Percentiles rank a stretch among this genome's conserved stretches.
These are phyloP conservation scores for Drosophila oshimai DNA, from an alignment of 1,140 invertebrate species.

Conservation along the genomic window DNA sequence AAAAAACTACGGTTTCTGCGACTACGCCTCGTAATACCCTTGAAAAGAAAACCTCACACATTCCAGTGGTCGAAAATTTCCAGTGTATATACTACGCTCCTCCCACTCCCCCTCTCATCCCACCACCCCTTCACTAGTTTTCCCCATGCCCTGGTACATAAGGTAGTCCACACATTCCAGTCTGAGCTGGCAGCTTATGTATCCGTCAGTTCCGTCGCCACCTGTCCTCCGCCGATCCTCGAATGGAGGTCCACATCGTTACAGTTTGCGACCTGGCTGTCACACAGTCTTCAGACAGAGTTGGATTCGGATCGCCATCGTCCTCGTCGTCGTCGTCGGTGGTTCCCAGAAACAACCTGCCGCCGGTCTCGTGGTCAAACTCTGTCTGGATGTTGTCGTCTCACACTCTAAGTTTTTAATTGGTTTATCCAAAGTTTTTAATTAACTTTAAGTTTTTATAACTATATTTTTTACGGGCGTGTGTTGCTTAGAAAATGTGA, in stretches of 20 bases:
- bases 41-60: constrained; percentile 33
- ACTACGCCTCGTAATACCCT: constrained; percentile 18
- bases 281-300: constrained; percentile 82
- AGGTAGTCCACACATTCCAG: constrained; percentile 3
- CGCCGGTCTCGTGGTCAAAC: constrained; percentile 65
- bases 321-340: constrained; percentile 28
- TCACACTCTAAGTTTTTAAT: constrained; percentile 36
- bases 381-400: constrained; percentile 75
- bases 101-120: neutral
- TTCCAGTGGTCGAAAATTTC: constrained; percentile 62
- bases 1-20: neutral
- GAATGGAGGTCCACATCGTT: constrained; percentile 34
- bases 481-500: constrained; percentile 65
- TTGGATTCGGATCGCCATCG: constrained; percentile 69
- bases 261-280: constrained; percentile 17
- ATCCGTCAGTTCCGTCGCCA: constrained; percentile 41
- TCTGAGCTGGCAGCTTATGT: constrained; percentile 62
- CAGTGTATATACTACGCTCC: constrained; percentile 60
- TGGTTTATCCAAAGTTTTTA: constrained; percentile 26
- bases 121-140: neutral
- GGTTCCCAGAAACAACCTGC: constrained; percentile 7
- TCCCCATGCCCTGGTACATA: neutral
- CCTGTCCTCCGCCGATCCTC: constrained; percentile 62
- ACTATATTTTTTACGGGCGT: constrained; percentile 23
- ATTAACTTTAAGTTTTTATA: constrained; percentile 3